Percentiles rank a stretch among this genome's conserved stretches.
Conservation (phyloP, 2,888 invertebrate species). For the Saturnia japonica region DNA sequence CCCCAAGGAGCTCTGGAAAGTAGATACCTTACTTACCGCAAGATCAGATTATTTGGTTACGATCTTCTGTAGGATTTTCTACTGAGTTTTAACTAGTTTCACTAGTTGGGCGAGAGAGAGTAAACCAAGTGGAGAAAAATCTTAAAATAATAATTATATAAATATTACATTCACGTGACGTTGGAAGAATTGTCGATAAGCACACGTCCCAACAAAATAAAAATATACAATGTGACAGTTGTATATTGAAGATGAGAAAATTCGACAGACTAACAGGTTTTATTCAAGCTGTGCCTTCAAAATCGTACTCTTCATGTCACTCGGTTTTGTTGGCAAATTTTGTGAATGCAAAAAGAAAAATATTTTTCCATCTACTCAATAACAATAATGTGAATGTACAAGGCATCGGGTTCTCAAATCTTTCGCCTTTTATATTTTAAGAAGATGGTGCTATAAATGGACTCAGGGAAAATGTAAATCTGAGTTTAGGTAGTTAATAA, state of each 20-base stretch:
- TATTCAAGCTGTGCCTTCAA: background rate
- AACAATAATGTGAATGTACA: background rate
- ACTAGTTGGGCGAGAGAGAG: no score
- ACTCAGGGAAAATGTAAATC: background rate
- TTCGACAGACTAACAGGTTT: background rate
- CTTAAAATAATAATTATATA: no score
- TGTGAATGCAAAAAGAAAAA: background rate
- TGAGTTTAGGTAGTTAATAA: slow-evolving; percentile 34
- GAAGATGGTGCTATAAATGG: background rate
- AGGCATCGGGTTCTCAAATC: background rate
- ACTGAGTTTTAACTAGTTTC: no score
- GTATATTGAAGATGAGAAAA: background rate
- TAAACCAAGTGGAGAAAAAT: no score
- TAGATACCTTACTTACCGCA: no score
- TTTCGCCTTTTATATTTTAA: background rate
- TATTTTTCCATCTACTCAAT: background rate
- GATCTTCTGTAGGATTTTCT: no score
- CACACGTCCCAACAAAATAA: no score
- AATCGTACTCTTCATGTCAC: background rate
- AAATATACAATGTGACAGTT: background rate
- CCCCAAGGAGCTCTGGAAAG: no score
- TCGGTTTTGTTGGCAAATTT: background rate
- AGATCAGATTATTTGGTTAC: no score
- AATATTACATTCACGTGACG: no score
- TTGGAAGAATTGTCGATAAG: no score